Percentiles rank a stretch among this genome's conserved stretches.
Evolutionary conservation across 2,113 vertebrate genomes (phyloP).

Genomic region (Gasterosteus nipponicus): DNA sequence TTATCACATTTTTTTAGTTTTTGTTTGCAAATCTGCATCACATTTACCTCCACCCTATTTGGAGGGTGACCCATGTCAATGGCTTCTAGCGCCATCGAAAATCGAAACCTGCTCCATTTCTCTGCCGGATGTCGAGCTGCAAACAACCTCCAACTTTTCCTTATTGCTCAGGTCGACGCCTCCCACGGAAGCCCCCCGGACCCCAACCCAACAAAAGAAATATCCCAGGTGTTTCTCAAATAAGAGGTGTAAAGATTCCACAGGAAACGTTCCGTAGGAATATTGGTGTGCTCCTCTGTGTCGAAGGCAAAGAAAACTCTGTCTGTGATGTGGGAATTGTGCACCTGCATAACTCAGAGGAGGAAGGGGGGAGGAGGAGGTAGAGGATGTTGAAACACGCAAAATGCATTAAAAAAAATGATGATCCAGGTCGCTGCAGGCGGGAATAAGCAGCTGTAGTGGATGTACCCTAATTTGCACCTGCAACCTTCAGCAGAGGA

Average conservation of each 20-base stretch:
- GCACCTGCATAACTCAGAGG: conserved; percentile 45
- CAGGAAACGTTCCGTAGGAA: conserved; percentile 46
- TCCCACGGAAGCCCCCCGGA: conserved; percentile 35
- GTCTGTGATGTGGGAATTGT: conserved; percentile 42
- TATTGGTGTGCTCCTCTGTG: conserved; percentile 20
- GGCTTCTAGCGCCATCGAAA: conserved; percentile 39
- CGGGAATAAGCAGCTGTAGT: conserved; percentile 48
- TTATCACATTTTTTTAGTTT: conserved; percentile 16
- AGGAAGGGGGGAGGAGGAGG: conserved; percentile 9
- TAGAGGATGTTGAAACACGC: conserved; percentile 28
- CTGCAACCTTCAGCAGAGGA: conserved; percentile 49
- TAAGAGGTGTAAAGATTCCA: conserved; percentile 48
- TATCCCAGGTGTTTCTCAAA: conserved; percentile 37
- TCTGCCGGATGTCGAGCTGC: conserved; percentile 42
- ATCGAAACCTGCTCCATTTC: conserved; percentile 39
- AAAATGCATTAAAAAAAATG: conserved; percentile 59
- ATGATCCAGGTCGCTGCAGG: conserved; percentile 43
- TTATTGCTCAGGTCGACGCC: conserved; percentile 37
- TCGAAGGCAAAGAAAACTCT: not conserved
- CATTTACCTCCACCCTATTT: conserved; percentile 19
- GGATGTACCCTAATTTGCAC: conserved; percentile 60
- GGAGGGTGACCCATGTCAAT: conserved; percentile 50
- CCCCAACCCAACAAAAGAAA: conserved; percentile 6
- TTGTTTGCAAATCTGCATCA: conserved; percentile 11
- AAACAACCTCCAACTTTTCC: conserved; percentile 37